Conservation (phyloP, 2,797 vertebrate genomes). For the Sciaenops ocellatus region DNA sequence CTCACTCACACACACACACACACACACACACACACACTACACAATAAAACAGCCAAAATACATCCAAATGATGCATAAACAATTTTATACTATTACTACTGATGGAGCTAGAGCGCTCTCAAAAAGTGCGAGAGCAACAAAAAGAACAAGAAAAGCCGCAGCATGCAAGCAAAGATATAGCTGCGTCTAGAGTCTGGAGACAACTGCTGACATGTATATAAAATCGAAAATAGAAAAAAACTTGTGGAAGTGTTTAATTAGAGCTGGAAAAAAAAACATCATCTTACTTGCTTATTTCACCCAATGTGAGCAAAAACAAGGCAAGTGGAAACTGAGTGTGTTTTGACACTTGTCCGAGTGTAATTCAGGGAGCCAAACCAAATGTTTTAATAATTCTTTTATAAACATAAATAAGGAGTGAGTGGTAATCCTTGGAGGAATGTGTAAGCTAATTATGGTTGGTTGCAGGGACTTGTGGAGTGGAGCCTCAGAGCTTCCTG, state of each 20-base stretch:
- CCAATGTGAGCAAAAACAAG: conserved; percentile 11
- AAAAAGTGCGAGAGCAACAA: neutral
- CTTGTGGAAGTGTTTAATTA: neutral
- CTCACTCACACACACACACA: too few relatives aligned
- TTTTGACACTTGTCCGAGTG: conserved; percentile 63
- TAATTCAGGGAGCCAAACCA: conserved; percentile 66
- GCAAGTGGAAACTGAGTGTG: conserved; percentile 32
- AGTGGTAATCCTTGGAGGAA: conserved; percentile 76
- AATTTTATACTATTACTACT: neutral
- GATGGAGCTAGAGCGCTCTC: neutral
- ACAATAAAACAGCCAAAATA: neutral
- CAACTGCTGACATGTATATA: neutral
- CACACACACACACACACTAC: neutral
- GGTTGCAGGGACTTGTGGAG: conserved; percentile 67
- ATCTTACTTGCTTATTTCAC: conserved; percentile 34
- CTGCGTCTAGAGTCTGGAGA: neutral
- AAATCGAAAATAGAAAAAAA: neutral
- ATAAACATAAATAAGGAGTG: conserved; percentile 71
- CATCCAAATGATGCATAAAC: neutral
- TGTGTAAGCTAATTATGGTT: conserved; percentile 75
- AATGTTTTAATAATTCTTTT: conserved; percentile 65
- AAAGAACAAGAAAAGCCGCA: neutral
- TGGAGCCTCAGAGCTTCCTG: conserved; percentile 68
- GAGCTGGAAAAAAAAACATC: neutral
- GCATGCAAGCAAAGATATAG: neutral